Evolutionary conservation across 2,797 vertebrate genomes (phyloP).

Genomic region (Peromyscus melanophrys): DNA sequence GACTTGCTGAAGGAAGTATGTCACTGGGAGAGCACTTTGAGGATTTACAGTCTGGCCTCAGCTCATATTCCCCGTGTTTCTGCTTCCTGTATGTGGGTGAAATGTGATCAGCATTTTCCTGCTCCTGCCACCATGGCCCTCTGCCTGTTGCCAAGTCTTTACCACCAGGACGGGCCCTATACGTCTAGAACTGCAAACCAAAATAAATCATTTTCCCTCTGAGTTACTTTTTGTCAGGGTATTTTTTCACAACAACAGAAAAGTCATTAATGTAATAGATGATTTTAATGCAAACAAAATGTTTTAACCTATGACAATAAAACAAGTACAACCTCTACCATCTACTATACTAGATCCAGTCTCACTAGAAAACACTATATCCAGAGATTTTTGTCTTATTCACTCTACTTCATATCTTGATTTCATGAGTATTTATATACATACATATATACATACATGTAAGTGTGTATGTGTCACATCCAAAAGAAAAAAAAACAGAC

Average conservation of each 20-base stretch:
- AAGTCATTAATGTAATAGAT: neutral
- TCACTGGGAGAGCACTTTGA: neutral
- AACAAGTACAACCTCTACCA: constrained; percentile 2
- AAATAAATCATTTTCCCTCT: neutral
- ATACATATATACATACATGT: no score
- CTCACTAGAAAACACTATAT: neutral
- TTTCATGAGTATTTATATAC: neutral
- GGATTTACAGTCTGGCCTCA: neutral
- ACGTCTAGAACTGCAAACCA: neutral
- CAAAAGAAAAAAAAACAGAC: neutral
- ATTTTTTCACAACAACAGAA: neutral
- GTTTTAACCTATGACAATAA: neutral
- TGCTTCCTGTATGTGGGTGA: neutral
- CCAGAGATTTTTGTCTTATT: constrained; percentile 33
- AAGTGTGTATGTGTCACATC: neutral
- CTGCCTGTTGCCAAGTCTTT: neutral
- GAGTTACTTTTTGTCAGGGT: neutral
- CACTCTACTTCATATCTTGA: neutral
- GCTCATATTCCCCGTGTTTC: neutral
- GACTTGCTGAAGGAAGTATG: neutral
- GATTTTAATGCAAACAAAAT: neutral
- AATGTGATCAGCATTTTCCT: neutral
- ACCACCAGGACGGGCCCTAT: neutral
- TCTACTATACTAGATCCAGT: neutral
- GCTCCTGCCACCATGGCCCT: neutral